These are phyloP conservation scores for Nomada fabriciana DNA, from an alignment of 2,888 invertebrate species.

Conservation along the genomic window DNA sequence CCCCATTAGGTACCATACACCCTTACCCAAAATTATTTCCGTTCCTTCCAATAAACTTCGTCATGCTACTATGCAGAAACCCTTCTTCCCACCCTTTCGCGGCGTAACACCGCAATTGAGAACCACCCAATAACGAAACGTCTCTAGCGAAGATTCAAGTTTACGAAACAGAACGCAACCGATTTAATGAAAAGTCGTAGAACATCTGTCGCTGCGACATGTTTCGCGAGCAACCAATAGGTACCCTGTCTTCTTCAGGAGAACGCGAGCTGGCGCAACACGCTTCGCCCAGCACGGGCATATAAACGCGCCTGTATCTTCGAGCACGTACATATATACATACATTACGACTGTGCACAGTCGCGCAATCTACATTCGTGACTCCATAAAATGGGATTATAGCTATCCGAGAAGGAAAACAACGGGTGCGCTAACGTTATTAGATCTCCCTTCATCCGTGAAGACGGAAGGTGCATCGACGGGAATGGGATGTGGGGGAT, in stretches of 20 bases:
- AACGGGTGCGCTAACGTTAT: conserved; percentile 73
- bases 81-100: too few relatives aligned
- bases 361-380: conserved; percentile 52
- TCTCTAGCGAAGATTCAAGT: neutral
- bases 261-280: conserved; percentile 11
- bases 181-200: conserved; percentile 47
- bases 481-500: neutral
- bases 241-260: conserved; percentile 4
- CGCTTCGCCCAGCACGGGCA: neutral
- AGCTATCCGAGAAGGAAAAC: conserved; percentile 68
- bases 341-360: conserved; percentile 31
- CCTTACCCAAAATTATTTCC: too few relatives aligned
- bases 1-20: too few relatives aligned
- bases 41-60: too few relatives aligned
- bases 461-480: conserved; percentile 53
- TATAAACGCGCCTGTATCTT: conserved; percentile 23
- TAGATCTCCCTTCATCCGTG: conserved; percentile 74
- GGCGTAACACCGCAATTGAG: too few relatives aligned
- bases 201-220: conserved; percentile 33
- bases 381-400: conserved; percentile 68
- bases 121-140: neutral
- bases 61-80: too few relatives aligned
- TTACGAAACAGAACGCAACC: neutral
- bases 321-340: neutral
- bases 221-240: conserved; percentile 23